These are phyloP conservation scores for Micronycteris hirsuta DNA, from an alignment of 2,113 vertebrate genomes.

Conservation along the genomic window DNA sequence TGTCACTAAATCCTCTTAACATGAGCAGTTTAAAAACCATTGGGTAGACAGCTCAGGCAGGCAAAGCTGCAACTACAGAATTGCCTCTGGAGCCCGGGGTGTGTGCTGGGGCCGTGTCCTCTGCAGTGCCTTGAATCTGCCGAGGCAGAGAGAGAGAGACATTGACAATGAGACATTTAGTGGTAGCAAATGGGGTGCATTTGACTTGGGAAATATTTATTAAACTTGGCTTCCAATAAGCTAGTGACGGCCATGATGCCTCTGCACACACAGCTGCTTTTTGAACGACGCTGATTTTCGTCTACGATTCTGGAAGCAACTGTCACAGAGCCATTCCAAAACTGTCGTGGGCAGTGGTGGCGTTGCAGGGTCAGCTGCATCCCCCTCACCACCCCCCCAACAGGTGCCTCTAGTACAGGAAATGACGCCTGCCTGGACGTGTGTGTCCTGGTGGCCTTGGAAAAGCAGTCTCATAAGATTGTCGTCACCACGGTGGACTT, in stretches of 20 bases:
- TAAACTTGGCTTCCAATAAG: background rate
- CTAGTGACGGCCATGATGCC: background rate
- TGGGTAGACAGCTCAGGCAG: background rate
- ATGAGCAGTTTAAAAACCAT: no score
- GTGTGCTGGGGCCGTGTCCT: fast-evolving
- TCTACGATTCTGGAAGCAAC: background rate
- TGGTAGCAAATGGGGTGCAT: background rate
- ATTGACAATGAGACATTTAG: background rate
- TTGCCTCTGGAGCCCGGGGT: background rate
- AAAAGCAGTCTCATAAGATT: no score
- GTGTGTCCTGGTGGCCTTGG: background rate
- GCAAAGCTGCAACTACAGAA: no score
- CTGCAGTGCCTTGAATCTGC: background rate
- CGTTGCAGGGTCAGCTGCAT: background rate
- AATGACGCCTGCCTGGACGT: fast-evolving
- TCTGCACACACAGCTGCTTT: background rate
- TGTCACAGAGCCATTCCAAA: slow-evolving; percentile 4
- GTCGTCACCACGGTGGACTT: background rate
- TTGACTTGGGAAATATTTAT: background rate
- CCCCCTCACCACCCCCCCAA: background rate
- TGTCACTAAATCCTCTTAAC: background rate
- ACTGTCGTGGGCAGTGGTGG: background rate
- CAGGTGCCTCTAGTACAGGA: background rate
- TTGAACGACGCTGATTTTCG: background rate
- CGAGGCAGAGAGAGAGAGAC: background rate